These are phyloP conservation scores for Takifugu bimaculatus DNA, from an alignment of 2,113 vertebrate genomes.

Conservation along the genomic window DNA sequence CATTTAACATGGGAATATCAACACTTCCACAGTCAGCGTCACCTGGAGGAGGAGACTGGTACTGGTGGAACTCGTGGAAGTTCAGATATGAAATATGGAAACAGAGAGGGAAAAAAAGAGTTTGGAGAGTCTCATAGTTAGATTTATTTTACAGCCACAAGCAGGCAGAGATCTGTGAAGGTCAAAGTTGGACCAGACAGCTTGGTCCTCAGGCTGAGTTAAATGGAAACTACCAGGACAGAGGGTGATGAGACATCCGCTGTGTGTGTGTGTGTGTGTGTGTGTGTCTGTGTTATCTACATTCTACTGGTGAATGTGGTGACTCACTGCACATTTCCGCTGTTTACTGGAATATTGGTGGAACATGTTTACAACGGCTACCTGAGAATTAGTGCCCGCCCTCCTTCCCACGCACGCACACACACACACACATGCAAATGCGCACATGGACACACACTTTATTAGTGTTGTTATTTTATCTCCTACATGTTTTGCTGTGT, in stretches of 20 bases:
- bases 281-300: constrained; percentile 62
- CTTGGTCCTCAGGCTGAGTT: constrained; percentile 38
- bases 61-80: too few species aligned
- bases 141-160: constrained; percentile 23
- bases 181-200: constrained; percentile 18
- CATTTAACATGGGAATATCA: too few species aligned
- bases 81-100: background rate
- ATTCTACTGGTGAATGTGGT: constrained; percentile 30
- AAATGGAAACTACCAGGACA: constrained; percentile 45
- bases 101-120: background rate
- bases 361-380: constrained; percentile 64
- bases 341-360: constrained; percentile 65
- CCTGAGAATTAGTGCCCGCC: constrained; percentile 45
- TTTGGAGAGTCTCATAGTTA: constrained; percentile 8
- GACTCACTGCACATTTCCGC: constrained; percentile 58
- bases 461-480: constrained; percentile 35
- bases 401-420: too few species aligned
- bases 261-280: constrained; percentile 23
- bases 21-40: too few species aligned
- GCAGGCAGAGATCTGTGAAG: constrained; percentile 10
- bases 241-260: constrained; percentile 43
- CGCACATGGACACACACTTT: too few species aligned
- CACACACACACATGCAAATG: too few species aligned
- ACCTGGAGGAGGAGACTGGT: too few species aligned
- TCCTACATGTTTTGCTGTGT: constrained; percentile 12